Evolutionary conservation across 2,888 invertebrate species (phyloP).

Genomic region (Pomacea canaliculata): DNA sequence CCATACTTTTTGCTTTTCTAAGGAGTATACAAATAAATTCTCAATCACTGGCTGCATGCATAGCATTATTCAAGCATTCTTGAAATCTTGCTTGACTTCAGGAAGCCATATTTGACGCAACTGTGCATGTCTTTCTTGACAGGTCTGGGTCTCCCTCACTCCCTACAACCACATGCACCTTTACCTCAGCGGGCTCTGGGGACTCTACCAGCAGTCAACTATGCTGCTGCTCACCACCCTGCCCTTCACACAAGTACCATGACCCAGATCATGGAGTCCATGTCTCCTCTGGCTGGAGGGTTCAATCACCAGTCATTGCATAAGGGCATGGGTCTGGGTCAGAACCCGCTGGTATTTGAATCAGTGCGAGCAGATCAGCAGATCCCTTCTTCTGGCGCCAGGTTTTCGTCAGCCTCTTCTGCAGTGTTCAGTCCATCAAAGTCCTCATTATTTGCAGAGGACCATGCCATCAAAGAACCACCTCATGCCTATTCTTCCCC

Average conservation of each 20-base stretch:
- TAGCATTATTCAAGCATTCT: too few species aligned
- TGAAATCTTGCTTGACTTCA: too few species aligned
- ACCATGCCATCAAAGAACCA: constrained; percentile 24
- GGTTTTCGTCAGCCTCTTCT: constrained; percentile 15
- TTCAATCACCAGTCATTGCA: constrained; percentile 47
- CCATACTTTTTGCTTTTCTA: too few species aligned
- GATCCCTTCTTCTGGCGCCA: constrained; percentile 19
- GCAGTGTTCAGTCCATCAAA: constrained; percentile 26
- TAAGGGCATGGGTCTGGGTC: constrained; percentile 48
- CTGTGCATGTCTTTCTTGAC: constrained; percentile 9
- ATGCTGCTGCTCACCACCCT: constrained; percentile 45
- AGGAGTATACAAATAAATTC: too few species aligned
- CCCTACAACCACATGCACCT: constrained; percentile 37
- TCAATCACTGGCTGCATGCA: too few species aligned
- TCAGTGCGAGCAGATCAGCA: constrained; percentile 31
- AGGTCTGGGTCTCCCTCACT: constrained; percentile 47
- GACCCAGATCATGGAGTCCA: constrained; percentile 45
- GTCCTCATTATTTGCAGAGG: constrained; percentile 26
- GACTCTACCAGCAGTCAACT: constrained; percentile 45
- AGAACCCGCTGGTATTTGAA: constrained; percentile 49
- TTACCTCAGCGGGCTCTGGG: constrained; percentile 45
- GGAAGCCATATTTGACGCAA: too few species aligned
- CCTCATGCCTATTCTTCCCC: constrained; percentile 21
- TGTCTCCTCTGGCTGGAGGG: constrained; percentile 39
- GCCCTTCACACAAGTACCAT: constrained; percentile 25